Percentiles rank a stretch among this genome's conserved stretches.
Conservation (phyloP, 2,797 vertebrate genomes). For the Acropternis orthonyx region DNA sequence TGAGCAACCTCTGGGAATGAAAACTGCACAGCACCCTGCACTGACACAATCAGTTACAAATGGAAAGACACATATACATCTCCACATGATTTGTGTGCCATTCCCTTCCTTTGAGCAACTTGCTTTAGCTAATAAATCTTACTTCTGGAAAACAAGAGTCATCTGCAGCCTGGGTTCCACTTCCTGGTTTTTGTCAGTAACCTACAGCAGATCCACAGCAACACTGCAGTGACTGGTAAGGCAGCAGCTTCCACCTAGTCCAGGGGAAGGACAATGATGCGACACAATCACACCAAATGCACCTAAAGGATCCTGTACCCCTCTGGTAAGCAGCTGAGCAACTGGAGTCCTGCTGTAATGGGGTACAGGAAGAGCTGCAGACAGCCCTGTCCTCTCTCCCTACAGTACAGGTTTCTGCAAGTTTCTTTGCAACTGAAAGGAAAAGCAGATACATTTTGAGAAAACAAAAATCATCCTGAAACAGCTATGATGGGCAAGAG, state of each 20-base stretch:
- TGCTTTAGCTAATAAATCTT: background rate
- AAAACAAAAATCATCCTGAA: background rate
- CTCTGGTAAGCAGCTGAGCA: accelerated
- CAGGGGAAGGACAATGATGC: background rate
- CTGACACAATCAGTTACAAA: background rate
- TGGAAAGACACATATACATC: accelerated
- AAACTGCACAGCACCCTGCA: background rate
- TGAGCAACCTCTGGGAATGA: background rate
- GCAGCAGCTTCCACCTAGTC: background rate
- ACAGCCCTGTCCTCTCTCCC: background rate
- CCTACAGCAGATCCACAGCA: background rate
- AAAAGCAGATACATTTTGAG: background rate
- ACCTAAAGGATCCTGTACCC: accelerated
- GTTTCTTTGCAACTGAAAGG: background rate
- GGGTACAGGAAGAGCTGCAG: background rate
- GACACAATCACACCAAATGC: background rate
- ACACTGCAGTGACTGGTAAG: background rate
- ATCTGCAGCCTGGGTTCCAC: background rate
- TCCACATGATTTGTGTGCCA: background rate
- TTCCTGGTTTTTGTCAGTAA: background rate
- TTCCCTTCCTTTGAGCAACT: background rate
- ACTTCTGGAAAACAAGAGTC: background rate
- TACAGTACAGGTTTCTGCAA: background rate
- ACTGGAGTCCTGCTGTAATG: accelerated
- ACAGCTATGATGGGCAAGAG: background rate